Base-by-base conservation (phyloP, 92 coral and sea anemone genomes). In the Desmophyllum pertusum region DNA sequence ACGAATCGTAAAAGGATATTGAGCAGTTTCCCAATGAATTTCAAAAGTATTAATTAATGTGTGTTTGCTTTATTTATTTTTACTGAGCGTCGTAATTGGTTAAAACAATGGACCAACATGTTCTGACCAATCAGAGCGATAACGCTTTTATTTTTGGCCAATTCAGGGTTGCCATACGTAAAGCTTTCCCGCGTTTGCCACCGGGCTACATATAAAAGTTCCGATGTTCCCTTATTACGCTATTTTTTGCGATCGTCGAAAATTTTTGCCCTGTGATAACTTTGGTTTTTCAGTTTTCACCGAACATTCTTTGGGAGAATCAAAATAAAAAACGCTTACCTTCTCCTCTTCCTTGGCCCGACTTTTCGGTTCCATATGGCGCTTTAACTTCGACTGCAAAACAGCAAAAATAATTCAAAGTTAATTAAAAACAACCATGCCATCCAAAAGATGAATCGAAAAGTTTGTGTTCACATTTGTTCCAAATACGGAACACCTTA, bases 311-410 rank as follows among this genome's bases (percentile, higher is more conserved):
- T 33, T 33, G 40, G 27, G 42, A 36, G 27, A 63, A 31, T 11
- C 13, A 13, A 13, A 4, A 9, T 25, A 63, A 5, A 68, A 37
- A 15, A 36, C 25, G 13, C 75, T 18, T 36, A 94, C 98, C 84
- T 91, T 92, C 19, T 91, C 85, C 30, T 92, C 98, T 75, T 94
- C 98, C 72, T 89, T 89, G 67, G 86, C 86, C n/a, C 30, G 90
- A 88, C n/a, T 89, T 87, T 57, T 92, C 99, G 1, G 99, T 97
- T 35, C 97, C 98, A 89, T 92, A 97, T 1, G 99, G 99, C 59
- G 97, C 94, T 25, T 92, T 96, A 13, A 97, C 84, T 37, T 94
- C 96, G 0, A 93, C 97, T 94, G 73, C 21, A 83, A 71, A 51
- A 69, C 57, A 19, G 6, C 53, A 55, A 36, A 53, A 70, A 48